phyloP scores from a whole-genome alignment of 2,113 vertebrate species.

The Zosterops borbonicus region DNA sequence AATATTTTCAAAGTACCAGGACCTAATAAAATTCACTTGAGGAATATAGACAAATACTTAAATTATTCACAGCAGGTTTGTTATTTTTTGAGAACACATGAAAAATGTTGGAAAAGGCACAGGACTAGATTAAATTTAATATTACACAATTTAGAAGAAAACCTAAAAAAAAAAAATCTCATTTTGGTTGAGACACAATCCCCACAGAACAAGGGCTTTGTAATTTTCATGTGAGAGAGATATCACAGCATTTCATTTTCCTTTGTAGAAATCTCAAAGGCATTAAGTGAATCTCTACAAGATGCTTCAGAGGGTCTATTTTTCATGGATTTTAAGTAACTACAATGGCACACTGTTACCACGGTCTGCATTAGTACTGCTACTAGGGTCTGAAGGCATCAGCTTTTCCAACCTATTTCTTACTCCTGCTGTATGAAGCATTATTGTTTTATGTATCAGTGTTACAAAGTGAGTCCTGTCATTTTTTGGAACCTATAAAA shows the following conservation, averaged over 20 bases:
- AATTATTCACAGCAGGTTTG: neutral
- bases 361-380: neutral
- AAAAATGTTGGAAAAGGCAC: neutral
- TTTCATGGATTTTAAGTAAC: neutral
- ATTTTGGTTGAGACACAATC: neutral
- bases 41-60: neutral
- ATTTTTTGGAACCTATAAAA: neutral
- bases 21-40: neutral
- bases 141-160: neutral
- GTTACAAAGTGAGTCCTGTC: neutral
- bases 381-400: neutral
- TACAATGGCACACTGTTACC: neutral
- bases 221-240: neutral
- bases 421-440: neutral
- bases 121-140: neutral
- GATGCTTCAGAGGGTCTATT: neutral
- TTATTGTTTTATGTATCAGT: neutral
- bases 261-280: neutral
- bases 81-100: neutral
- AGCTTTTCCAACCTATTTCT: neutral
- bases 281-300: neutral
- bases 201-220: neutral
- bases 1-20: neutral
- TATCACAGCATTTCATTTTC: neutral
- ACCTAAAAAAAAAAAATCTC: neutral